Evolutionary conservation across 1,140 invertebrate genomes (phyloP).

Genomic region (Pantala flavescens): DNA sequence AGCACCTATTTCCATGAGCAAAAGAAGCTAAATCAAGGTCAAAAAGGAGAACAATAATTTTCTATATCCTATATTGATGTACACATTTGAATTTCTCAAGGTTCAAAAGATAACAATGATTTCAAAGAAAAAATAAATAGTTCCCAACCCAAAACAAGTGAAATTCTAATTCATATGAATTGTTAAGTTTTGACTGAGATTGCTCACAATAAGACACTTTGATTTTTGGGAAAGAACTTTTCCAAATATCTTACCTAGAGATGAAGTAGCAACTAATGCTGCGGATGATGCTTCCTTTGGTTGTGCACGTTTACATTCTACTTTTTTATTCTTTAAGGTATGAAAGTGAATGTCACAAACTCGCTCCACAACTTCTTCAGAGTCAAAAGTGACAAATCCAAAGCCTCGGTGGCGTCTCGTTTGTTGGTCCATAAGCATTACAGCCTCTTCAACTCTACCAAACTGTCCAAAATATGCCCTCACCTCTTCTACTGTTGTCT

Average conservation of each 20-base stretch:
- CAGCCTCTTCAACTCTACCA: conserved; percentile 67
- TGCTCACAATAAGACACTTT: too few relatives aligned
- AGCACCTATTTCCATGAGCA: too few relatives aligned
- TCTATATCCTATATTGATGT: too few relatives aligned
- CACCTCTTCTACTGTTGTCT: conserved; percentile 82
- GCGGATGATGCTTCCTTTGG: conserved; percentile 68
- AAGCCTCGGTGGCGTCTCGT: conserved; percentile 84
- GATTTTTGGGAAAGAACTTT: too few relatives aligned
- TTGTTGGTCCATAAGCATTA: conserved; percentile 91
- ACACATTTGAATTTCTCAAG: too few relatives aligned
- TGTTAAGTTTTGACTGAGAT: too few relatives aligned
- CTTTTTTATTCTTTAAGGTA: conserved; percentile 87
- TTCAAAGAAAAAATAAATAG: too few relatives aligned
- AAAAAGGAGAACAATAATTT: too few relatives aligned
- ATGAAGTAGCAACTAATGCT: conserved; percentile 40
- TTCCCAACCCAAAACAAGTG: too few relatives aligned
- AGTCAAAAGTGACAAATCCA: conserved; percentile 86
- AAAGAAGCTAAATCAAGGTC: too few relatives aligned
- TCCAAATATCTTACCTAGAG: conserved; percentile 21
- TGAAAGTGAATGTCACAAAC: conserved; percentile 89
- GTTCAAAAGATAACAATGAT: too few relatives aligned
- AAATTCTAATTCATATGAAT: too few relatives aligned
- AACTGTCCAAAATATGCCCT: conserved; percentile 86
- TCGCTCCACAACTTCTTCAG: conserved; percentile 79
- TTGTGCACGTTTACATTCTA: conserved; percentile 87